Evolutionary conservation across 2,113 vertebrate species (phyloP), one percentile per base, ranked within the genome.

Genomic region (Heterotis niloticus): DNA sequence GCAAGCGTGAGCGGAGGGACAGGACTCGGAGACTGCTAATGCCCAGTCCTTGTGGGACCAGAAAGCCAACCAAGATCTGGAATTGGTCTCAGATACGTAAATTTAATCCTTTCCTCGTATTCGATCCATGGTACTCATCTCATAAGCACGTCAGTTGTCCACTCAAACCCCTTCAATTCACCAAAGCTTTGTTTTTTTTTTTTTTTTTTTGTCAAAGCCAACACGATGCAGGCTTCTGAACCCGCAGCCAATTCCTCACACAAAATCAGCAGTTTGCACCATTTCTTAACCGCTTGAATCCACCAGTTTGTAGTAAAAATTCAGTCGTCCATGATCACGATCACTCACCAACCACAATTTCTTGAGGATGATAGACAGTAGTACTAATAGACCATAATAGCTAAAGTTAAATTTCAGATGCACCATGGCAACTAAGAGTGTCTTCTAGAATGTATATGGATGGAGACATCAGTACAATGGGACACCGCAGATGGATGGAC

Each of bases 241-340:
- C 34, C 34, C 34, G 34, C 34, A 44, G 34, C 34, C 34, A 44
- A 7, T 44, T 44, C 34, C 70, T 78, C 64, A 79, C 1, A 44
- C 26, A 52, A 77, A 77, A 79, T 9, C 14, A 57, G 65, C 71
- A 16, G 60, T 16, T n/a, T 7, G n/a, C 34, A 7, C 16, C 52
- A 14, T 26, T 52, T 57, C 5, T 20, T 23, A 67, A 65, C 67
- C 28, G 64, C 66, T 72, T 71, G 77, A 60, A 76, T 75, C 75
- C 83, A 82, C 82, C 78, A 79, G 82, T 81, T 80, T 81, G 56
- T 56, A 81, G 62, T 60, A 66, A 54, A 56, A n/a, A 57, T 20
- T 20, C 1, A 73, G n/a, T 51, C 24, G n/a, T 57, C 57, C 54
- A 17, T 18, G 71, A 57, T 74, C 71, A 74, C n/a, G 71, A 13